Base-by-base conservation (phyloP, 2,888 invertebrate genomes). In the Aphidius colemani region DNA sequence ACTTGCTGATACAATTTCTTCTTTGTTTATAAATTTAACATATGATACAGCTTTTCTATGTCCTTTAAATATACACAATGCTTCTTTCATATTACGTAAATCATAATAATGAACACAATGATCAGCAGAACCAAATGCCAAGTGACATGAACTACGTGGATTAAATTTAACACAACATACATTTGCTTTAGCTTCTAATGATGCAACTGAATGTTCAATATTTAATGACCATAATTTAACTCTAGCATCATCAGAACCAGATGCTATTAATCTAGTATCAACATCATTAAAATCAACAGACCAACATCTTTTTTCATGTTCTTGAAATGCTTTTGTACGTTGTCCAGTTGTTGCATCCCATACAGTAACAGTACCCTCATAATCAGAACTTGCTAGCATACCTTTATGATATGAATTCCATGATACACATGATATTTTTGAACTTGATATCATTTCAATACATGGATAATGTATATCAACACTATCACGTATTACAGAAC, bases 21-120 rank as follows among this genome's bases (percentile, higher is more conserved):
- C 87, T 60, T 89, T 88, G 80, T 93, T 93, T 55, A 95, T 85
- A 82, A 96, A 96, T 82, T 95, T 93, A 0, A 96, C 95, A 83
- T 96, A 96, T 1, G 95, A 96, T 1, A 96, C 96, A 0, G 96
- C 96, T 81, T 96, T 96, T 67, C 92, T 88, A 80, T 97, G 96
- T 45, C 96, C 95, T 73, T 91, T 89, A 79, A 96, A 93, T 9
- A 95, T 87, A 64, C 89, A 88, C 13, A 96, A 85, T 1, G 96
- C 90, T 69, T 91, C 89, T 64, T 91, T 88, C 77, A 93, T 90
- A 71, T 94, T 90, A 46, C 96, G 86, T 70, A 97, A 85, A 84
- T 97, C 97, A 83, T 96, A 97, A 80, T 96, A 96, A 83, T 97
- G 95, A 60, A 97, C 95, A 85, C 94, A 95, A 83, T 96, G 96